A percentile compares a stretch with the other conserved stretches of the same genome.
These are phyloP conservation scores for Picus viridis DNA, from an alignment of 2,797 vertebrate species.

Conservation along the genomic window DNA sequence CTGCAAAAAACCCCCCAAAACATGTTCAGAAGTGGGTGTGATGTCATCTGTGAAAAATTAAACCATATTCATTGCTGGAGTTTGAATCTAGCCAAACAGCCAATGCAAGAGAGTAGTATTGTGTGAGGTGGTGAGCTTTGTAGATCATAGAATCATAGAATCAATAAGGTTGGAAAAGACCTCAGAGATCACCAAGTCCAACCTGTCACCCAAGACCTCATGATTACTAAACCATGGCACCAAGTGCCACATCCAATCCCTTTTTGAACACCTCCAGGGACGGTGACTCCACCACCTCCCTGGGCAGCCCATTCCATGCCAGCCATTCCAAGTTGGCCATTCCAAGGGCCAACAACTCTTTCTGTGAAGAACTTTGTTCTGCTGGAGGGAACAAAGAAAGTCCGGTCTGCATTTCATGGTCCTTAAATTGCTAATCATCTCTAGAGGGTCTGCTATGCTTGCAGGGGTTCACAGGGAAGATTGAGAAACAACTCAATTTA, in stretches of 20 bases:
- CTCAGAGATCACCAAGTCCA: too few species aligned
- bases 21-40: neutral
- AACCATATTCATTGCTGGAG: neutral
- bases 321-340: too few species aligned
- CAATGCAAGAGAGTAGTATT: accelerated
- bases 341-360: too few species aligned
- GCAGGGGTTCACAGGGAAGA: neutral
- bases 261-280: too few species aligned
- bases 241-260: too few species aligned
- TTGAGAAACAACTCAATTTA: neutral
- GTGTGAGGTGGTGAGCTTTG: neutral
- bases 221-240: too few species aligned
- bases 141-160: neutral
- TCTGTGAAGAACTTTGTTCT: neutral
- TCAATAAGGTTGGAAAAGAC: too few species aligned
- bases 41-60: neutral
- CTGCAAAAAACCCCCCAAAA: neutral
- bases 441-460: neutral
- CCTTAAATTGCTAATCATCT: neutral
- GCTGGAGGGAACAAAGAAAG: neutral
- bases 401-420: neutral
- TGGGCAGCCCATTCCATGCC: too few species aligned
- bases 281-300: too few species aligned
- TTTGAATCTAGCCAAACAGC: neutral
- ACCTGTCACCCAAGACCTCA: too few species aligned